Percentiles rank a stretch among this genome's conserved stretches.
These are phyloP conservation scores for Micrasema longulum DNA, from an alignment of 1,140 invertebrate species.

Conservation along the genomic window DNA sequence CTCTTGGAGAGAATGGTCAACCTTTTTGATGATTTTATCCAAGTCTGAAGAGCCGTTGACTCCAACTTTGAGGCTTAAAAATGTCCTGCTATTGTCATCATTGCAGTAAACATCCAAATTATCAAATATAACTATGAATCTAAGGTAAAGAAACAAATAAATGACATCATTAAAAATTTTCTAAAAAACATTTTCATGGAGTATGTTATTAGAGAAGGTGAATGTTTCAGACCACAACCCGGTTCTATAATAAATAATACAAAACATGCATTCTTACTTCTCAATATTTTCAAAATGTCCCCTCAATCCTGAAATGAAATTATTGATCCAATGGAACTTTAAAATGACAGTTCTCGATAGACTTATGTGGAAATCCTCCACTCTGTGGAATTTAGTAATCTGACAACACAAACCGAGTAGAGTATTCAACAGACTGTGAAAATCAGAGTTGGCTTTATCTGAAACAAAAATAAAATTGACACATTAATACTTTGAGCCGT, in stretches of 20 bases:
- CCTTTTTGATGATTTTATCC: slow-evolving; percentile 64
- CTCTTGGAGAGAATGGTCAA: slow-evolving; percentile 74
- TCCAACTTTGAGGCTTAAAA: slow-evolving; percentile 74
- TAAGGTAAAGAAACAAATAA: no score
- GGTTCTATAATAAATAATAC: not conserved
- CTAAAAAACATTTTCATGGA: no score
- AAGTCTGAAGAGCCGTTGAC: slow-evolving; percentile 66
- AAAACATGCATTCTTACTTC: slow-evolving; percentile 8
- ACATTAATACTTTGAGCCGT: no score
- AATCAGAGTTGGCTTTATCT: slow-evolving; percentile 57
- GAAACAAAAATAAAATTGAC: slow-evolving; percentile 54
- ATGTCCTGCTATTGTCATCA: slow-evolving; percentile 80
- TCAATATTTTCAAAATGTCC: slow-evolving; percentile 1
- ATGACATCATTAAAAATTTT: no score
- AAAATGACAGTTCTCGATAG: slow-evolving; percentile 58
- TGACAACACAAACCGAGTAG: slow-evolving; percentile 52
- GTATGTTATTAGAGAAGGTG: no score
- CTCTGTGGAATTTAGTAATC: slow-evolving; percentile 54
- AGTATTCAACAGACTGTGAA: slow-evolving; percentile 56
- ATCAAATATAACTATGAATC: slow-evolving; percentile 72
- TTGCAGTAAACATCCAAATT: slow-evolving; percentile 76
- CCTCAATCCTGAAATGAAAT: slow-evolving; percentile 39
- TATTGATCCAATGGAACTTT: slow-evolving; percentile 49
- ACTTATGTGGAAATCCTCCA: slow-evolving; percentile 63
- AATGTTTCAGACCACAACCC: no score